Percentiles rank a stretch among this genome's conserved stretches.
phyloP scores from a whole-genome alignment of 2,797 vertebrate genomes.

The Poeciliopsis turneri region DNA sequence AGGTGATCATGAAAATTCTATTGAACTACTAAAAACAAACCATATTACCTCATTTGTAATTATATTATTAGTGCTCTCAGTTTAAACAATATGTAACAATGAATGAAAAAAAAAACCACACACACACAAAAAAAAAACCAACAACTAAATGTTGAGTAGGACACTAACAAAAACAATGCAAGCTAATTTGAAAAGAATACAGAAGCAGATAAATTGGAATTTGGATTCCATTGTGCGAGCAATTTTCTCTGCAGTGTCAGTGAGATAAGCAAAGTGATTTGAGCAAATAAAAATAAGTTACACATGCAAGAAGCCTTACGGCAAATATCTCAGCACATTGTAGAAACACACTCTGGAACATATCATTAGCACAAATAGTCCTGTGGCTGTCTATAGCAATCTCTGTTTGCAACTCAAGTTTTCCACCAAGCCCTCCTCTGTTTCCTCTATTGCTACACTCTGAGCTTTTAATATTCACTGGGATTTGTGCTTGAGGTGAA shows the following conservation, averaged over 20 bases:
- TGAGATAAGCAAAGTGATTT: constrained; percentile 66
- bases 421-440: constrained; percentile 47
- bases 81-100: background rate
- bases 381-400: constrained; percentile 75
- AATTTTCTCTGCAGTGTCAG: constrained; percentile 47
- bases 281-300: constrained; percentile 69
- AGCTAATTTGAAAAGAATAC: constrained; percentile 45
- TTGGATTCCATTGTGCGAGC: constrained; percentile 38
- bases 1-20: background rate
- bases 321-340: constrained; percentile 63
- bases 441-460: constrained; percentile 49
- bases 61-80: background rate
- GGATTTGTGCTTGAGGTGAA: constrained; percentile 61
- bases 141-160: background rate
- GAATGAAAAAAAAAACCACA: background rate
- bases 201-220: constrained; percentile 13
- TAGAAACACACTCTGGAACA: constrained; percentile 68
- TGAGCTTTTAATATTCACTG: constrained; percentile 67
- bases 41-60: background rate
- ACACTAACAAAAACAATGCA: constrained; percentile 7
- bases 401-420: constrained; percentile 64
- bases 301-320: constrained; percentile 52
- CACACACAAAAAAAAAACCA: background rate
- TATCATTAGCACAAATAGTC: constrained; percentile 79
- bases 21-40: background rate